Conservation (phyloP, 2,888 invertebrate species). For the Ischnura elegans region DNA sequence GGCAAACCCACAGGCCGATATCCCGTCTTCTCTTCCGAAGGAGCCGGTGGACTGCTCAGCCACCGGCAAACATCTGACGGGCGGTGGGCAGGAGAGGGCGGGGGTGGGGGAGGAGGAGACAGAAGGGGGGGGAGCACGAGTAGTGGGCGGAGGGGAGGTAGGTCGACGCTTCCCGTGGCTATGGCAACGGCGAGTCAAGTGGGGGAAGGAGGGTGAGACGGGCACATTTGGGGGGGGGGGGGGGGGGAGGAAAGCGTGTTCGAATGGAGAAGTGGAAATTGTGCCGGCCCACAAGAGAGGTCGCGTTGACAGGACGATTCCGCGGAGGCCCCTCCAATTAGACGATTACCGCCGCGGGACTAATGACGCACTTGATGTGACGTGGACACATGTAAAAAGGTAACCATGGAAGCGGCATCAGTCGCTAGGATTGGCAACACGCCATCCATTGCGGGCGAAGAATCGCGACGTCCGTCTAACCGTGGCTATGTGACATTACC, state of each 20-base stretch:
- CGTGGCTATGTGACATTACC: no score
- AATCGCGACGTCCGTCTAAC: not conserved
- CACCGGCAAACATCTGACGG: constrained; percentile 54
- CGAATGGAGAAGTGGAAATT: not conserved
- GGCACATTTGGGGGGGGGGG: not conserved
- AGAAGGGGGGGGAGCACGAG: constrained; percentile 3
- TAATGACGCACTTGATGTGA: constrained; percentile 33
- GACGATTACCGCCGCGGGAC: constrained; percentile 20
- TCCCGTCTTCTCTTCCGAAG: constrained; percentile 28
- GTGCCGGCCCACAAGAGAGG: not conserved
- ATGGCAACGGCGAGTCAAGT: constrained; percentile 63
- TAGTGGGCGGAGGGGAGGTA: not conserved
- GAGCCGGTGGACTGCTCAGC: constrained; percentile 11
- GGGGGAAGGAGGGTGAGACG: not conserved
- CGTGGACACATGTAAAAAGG: not conserved
- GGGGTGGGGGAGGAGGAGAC: not conserved
- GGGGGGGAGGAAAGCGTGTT: not conserved
- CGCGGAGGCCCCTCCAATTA: not conserved
- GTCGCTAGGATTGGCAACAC: not conserved
- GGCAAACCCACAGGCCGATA: constrained; percentile 58
- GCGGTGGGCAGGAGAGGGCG: not conserved
- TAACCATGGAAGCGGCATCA: not conserved
- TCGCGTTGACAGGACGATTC: constrained; percentile 10
- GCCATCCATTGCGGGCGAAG: not conserved
- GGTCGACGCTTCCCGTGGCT: constrained; percentile 57